These are phyloP conservation scores for Zaprionus gabonicus DNA, from an alignment of 1,140 invertebrate genomes.

Conservation along the genomic window DNA sequence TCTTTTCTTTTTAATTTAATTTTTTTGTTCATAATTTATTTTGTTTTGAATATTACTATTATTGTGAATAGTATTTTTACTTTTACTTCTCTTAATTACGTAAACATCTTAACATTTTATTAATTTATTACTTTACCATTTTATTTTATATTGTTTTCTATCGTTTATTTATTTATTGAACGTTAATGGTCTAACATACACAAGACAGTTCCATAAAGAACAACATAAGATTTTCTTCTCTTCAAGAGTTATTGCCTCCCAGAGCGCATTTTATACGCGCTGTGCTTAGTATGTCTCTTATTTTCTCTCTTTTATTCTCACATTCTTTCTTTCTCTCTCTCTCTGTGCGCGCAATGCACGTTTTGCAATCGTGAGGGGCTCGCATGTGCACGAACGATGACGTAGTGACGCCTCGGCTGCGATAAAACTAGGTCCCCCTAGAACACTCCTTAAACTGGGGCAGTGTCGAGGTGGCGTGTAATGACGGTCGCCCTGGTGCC, in stretches of 20 bases:
- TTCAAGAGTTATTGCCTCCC: background rate
- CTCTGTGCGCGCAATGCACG: conserved; percentile 4
- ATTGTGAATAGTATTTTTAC: no score
- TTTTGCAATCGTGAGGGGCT: conserved; percentile 37
- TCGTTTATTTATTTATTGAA: background rate
- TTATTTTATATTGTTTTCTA: no score
- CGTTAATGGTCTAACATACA: background rate
- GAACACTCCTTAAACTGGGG: conserved; percentile 48
- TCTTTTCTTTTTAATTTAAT: no score
- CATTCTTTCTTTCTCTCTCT: background rate
- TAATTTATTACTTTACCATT: background rate
- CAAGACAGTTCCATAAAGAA: background rate
- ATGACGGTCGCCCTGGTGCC: background rate
- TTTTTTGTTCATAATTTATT: no score
- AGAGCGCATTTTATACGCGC: background rate
- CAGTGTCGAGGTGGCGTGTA: conserved; percentile 15
- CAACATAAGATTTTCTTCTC: background rate
- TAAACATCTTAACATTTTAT: no score
- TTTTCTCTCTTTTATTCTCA: background rate
- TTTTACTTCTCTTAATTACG: no score
- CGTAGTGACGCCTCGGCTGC: conserved; percentile 18
- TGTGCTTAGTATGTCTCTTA: background rate
- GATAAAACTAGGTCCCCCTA: conserved; percentile 36
- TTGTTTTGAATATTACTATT: no score
- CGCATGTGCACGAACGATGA: conserved; percentile 29